Evolutionary conservation across 2,113 vertebrate species (phyloP), one percentile per base, ranked within the genome.

Genomic region (Pao palembangensis): DNA sequence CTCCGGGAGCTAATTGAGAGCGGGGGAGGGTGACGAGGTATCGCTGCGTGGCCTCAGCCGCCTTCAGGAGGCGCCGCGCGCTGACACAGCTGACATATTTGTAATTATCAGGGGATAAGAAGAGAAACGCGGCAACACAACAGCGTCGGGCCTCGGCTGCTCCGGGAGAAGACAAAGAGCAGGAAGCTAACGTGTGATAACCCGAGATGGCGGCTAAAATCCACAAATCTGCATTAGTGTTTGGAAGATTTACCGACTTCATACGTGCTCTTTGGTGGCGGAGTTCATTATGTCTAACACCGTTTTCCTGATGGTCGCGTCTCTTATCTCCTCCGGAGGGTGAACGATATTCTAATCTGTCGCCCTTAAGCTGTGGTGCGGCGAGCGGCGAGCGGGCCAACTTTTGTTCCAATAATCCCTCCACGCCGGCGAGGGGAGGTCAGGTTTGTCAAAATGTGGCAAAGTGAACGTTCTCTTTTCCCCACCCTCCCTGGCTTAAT

Each of bases 371-470:
- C 87, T 28, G 63, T 85, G 75, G 83, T 87, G 62, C 73, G 83
- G 80, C 52, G 69, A 79, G 62, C 73, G 83, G 80, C 52, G 69
- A 79, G 58, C 55, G 82, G 69, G 82, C 76, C 81, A 84, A 88
- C 86, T 90, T 88, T 88, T 90, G 87, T 91, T 88, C 79, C 21
- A 63, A 44, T 92, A 92, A 91, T 89, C 89, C 90, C 90, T 74
- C 56, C 72, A 75, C 73, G 79, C 80, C 65, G 41, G 81, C 62
- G 56, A 83, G 78, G 81, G 87, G 88, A 90, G 88, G 87, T 90
- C 88, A 88, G 67, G 84, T 91, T 88, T 91, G 90, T 89, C 88
- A 91, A 79, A 83, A 76, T 57, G 79, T 76, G 71, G 67, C 16
- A 51, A 74, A 73, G 71, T 76, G 76, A 80, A 78, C 80, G 56